Percentiles rank a stretch among this genome's conserved stretches.
phyloP scores from a whole-genome alignment of 2,113 vertebrate species.

The Raja brachyura region DNA sequence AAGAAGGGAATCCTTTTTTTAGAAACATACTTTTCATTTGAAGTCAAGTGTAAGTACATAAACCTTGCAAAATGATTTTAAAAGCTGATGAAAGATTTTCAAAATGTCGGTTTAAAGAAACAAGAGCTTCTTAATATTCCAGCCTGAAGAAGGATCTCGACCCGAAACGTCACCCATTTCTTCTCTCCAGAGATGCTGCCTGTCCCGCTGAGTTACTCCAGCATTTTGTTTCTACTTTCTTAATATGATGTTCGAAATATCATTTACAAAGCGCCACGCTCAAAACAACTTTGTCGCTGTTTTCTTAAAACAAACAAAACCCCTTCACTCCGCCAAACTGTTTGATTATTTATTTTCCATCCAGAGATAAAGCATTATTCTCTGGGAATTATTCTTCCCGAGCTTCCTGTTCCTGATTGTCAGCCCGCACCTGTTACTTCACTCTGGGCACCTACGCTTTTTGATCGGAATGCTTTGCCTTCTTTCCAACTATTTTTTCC shows the following conservation, averaged over 20 bases:
- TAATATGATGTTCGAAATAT: too few species aligned
- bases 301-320: constrained; percentile 11
- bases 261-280: not conserved
- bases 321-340: not conserved
- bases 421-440: constrained; percentile 85
- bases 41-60: not conserved
- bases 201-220: too few species aligned
- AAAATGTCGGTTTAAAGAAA: not conserved
- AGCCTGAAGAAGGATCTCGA: too few species aligned
- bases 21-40: not conserved
- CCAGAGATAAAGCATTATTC: constrained; percentile 57
- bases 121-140: not conserved
- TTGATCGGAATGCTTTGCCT: constrained; percentile 48
- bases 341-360: constrained; percentile 40
- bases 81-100: not conserved
- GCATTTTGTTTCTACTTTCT: too few species aligned
- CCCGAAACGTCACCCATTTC: too few species aligned
- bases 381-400: constrained; percentile 40
- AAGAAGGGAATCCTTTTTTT: not conserved
- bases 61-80: not conserved
- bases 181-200: too few species aligned
- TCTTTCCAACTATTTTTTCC: constrained; percentile 55
- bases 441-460: constrained; percentile 53
- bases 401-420: constrained; percentile 77
- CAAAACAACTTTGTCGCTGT: not conserved